Evolutionary conservation across 1,140 invertebrate genomes (phyloP).

Genomic region (Arion vulgaris): DNA sequence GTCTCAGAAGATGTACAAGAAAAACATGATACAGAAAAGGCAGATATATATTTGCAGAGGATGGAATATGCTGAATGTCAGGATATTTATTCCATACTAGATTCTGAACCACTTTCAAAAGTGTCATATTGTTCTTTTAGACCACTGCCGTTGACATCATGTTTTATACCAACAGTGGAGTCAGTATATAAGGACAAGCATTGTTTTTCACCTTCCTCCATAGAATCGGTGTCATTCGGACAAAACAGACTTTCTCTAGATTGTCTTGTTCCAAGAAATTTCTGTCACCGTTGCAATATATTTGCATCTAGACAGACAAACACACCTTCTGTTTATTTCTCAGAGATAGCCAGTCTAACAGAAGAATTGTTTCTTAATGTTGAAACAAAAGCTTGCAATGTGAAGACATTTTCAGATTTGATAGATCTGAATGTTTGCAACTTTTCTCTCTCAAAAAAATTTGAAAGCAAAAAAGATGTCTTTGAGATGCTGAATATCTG

Average conservation of each 20-base stretch:
- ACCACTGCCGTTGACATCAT: background rate
- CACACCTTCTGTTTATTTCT: background rate
- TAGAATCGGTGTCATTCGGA: background rate
- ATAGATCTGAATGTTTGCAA: background rate
- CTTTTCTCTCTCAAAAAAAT: background rate
- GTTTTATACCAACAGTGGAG: background rate
- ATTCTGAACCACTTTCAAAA: background rate
- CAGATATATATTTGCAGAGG: background rate
- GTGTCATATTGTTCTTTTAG: background rate
- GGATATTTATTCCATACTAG: background rate
- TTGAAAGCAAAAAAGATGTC: background rate
- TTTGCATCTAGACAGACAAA: background rate
- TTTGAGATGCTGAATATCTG: too few species aligned
- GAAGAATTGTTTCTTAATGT: background rate
- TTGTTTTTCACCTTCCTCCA: background rate
- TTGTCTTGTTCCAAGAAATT: background rate
- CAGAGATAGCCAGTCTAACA: background rate
- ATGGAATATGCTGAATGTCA: background rate
- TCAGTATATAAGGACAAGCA: background rate
- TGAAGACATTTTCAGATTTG: background rate
- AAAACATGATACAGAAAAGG: background rate
- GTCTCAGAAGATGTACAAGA: background rate
- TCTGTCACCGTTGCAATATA: background rate
- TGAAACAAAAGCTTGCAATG: background rate
- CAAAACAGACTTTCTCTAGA: slow-evolving; percentile 8